Evolutionary conservation across 2,797 vertebrate species (phyloP).

Genomic region (Siniperca obscura): DNA sequence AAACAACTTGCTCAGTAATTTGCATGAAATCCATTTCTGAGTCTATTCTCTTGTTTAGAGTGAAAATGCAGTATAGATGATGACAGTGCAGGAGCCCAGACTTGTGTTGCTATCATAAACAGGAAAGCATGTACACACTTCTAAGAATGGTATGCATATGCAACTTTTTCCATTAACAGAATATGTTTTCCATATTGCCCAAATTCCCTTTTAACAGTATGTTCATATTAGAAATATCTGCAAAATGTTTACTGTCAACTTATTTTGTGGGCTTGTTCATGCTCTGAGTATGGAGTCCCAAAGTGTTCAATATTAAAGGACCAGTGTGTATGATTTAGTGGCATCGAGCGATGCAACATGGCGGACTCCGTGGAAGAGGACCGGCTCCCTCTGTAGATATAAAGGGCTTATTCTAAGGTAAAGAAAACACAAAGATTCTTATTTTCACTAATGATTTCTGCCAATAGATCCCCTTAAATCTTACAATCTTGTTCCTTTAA

Average conservation of each 20-base stretch:
- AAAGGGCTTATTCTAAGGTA: no score
- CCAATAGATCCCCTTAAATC: no score
- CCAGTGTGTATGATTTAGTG: no score
- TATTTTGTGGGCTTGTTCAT: neutral
- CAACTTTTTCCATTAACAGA: neutral
- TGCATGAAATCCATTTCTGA: conserved; percentile 32
- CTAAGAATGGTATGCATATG: neutral
- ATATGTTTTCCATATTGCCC: neutral
- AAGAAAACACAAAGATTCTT: no score
- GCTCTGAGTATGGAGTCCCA: no score
- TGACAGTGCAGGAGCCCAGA: neutral
- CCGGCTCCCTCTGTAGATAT: no score
- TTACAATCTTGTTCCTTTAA: no score
- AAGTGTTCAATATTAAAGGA: neutral
- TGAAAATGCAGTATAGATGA: neutral
- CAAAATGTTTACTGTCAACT: neutral
- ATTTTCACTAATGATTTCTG: no score
- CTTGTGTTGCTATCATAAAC: neutral
- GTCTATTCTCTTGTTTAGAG: neutral
- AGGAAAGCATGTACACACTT: neutral
- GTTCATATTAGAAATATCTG: neutral
- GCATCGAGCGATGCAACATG: no score
- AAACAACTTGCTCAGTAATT: neutral
- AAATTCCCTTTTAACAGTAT: neutral
- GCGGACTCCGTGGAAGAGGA: no score